phyloP scores from a whole-genome alignment of 2,113 vertebrate genomes.

The Gambusia holbrooki region DNA sequence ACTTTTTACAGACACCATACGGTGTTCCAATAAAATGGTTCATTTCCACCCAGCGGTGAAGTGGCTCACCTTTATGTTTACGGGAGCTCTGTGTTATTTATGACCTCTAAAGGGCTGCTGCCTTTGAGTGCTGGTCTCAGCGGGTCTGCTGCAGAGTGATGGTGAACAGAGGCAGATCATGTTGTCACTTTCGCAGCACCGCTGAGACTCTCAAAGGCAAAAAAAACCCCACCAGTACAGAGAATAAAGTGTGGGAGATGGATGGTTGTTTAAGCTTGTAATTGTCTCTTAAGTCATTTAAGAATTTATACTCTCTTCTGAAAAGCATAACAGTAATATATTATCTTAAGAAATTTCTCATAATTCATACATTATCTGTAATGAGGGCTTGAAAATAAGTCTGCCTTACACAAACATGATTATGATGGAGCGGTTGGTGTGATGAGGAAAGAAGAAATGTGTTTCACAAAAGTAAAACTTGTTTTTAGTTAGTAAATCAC shows the following conservation, averaged over 20 bases:
- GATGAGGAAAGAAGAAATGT: background rate
- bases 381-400: slow-evolving; percentile 12
- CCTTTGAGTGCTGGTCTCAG: slow-evolving; percentile 73
- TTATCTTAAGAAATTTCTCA: slow-evolving; percentile 18
- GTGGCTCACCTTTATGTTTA: slow-evolving; percentile 73
- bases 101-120: slow-evolving; percentile 69
- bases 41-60: slow-evolving; percentile 78
- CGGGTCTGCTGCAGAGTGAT: slow-evolving; percentile 68
- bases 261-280: slow-evolving; percentile 20
- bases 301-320: slow-evolving; percentile 14
- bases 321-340: slow-evolving; percentile 21
- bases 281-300: slow-evolving; percentile 8
- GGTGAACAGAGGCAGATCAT: slow-evolving; percentile 74
- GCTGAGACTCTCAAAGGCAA: slow-evolving; percentile 51
- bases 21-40: slow-evolving; percentile 78
- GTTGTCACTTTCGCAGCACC: slow-evolving; percentile 74
- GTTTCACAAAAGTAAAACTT: background rate
- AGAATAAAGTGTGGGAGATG: slow-evolving; percentile 39
- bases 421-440: background rate
- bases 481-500: background rate
- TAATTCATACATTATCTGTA: background rate
- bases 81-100: slow-evolving; percentile 76
- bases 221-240: slow-evolving; percentile 51
- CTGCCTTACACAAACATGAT: slow-evolving; percentile 3
- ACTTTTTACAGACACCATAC: slow-evolving; percentile 74